A percentile compares a stretch with the other conserved stretches of the same genome.
phyloP scores from a whole-genome alignment of 92 coral and sea anemone genomes.

The Blastomussa wellsi region DNA sequence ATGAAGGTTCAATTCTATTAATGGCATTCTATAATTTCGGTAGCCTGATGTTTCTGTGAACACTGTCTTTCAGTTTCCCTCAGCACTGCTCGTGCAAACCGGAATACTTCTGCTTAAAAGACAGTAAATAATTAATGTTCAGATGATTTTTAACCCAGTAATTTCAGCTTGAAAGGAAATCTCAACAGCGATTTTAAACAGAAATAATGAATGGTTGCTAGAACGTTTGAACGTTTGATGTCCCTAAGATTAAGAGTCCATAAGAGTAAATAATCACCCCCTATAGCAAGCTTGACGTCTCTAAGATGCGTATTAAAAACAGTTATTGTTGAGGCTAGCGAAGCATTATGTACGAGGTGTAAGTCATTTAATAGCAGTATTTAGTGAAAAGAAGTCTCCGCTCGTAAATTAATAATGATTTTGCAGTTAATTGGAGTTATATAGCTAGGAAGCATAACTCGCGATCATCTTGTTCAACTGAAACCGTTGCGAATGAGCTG shows the following conservation, averaged over 20 bases:
- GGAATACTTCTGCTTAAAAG: neutral
- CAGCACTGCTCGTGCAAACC: neutral
- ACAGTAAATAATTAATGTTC: neutral
- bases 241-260: neutral
- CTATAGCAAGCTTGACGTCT: neutral
- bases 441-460: neutral
- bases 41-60: neutral
- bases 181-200: neutral
- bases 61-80: neutral
- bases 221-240: neutral
- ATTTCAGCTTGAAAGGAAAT: neutral
- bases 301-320: neutral
- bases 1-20: neutral
- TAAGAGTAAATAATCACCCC: neutral
- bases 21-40: neutral
- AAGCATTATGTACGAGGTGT: neutral
- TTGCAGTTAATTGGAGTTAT: neutral
- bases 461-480: neutral
- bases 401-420: neutral
- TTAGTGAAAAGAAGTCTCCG: neutral
- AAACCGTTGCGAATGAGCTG: neutral
- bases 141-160: neutral
- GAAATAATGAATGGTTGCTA: neutral
- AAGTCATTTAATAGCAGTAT: neutral
- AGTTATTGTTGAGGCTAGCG: neutral